Percentiles rank a stretch among this genome's conserved stretches.
These are phyloP conservation scores for Oreonectes daqikongensis DNA, from an alignment of 2,797 vertebrate species.

Conservation along the genomic window DNA sequence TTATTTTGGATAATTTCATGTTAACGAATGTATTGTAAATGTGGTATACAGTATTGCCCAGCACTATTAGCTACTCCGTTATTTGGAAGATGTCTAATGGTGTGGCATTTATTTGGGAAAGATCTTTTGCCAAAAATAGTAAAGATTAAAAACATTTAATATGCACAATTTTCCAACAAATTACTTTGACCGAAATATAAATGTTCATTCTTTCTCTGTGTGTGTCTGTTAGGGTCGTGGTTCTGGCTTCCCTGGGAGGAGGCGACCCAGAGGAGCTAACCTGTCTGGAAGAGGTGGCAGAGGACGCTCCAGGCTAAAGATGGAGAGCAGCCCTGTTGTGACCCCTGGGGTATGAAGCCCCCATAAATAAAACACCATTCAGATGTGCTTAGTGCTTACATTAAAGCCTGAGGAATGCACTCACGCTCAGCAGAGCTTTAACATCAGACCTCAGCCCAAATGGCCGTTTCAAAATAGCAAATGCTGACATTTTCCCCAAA, in stretches of 20 bases:
- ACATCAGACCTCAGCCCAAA: slow-evolving; percentile 36
- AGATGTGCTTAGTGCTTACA: slow-evolving; percentile 55
- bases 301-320: slow-evolving; percentile 89
- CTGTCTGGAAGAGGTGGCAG: slow-evolving; percentile 88
- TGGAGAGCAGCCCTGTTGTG: slow-evolving; percentile 79
- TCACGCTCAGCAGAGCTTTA: slow-evolving; percentile 34
- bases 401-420: slow-evolving; percentile 45
- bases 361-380: slow-evolving; percentile 54
- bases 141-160: not conserved
- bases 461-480: slow-evolving; percentile 43
- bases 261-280: slow-evolving; percentile 88
- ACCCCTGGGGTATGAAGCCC: slow-evolving; percentile 82
- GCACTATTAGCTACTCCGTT: no score
- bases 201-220: not conserved
- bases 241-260: slow-evolving; percentile 90
- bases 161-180: not conserved
- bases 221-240: slow-evolving; percentile 84
- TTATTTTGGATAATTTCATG: not conserved
- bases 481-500: slow-evolving; percentile 38
- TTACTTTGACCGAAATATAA: not conserved
- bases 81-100: not conserved
- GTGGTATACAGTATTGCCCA: no score
- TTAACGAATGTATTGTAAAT: no score
- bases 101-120: not conserved
- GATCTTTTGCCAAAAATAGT: not conserved